Evolutionary conservation across 2,888 invertebrate genomes (phyloP), one percentile per base, ranked within the genome.

Genomic region (Teinopalpus imperialis): DNA sequence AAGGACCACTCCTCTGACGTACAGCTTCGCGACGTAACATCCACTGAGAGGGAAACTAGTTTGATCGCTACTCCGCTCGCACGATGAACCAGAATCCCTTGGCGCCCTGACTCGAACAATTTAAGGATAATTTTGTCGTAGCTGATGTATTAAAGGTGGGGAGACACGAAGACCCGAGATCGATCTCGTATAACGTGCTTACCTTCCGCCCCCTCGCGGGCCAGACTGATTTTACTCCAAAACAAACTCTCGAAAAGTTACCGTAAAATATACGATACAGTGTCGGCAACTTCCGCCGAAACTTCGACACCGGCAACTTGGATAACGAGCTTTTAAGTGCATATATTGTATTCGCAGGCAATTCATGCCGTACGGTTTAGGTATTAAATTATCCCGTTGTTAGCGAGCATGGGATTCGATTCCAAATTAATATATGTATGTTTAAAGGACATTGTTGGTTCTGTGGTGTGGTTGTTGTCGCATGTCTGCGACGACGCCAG

Each of bases 1-100:
- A 72, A 67, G 60, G 55, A 58, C 61, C 63, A 63, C 66, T 69
- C 72, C 63, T 59, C 64, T 60, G 56, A 59, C 63, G 59, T 57
- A 59, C 53, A 52, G 57, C 55, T 58, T 44, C 40, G 54, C 66
- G 57, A 61, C 51, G 29, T 43, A 52, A 61, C 53, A 14, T 54
- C 56, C 48, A 51, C 30, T 40, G 5, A 9, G 24, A 20, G 4
- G 3, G 2, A 43, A 48, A 48, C 26, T 16, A 54, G 51, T 51
- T 23, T 44, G 16, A 44, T 43, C 60, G 43, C 42, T 57, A 10
- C 24, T 6, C 3, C 21, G 12, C 23, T 46, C 3, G 37, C 2
- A 12, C 30, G 53, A 63, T 14, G 16, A 14, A 7, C 20, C 8
- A 44, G 10, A 39, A 13, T 39, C 29, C 21, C 5, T 6, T 18